Evolutionary conservation across 1,140 invertebrate genomes (phyloP).

Genomic region (Micrasema minimum): DNA sequence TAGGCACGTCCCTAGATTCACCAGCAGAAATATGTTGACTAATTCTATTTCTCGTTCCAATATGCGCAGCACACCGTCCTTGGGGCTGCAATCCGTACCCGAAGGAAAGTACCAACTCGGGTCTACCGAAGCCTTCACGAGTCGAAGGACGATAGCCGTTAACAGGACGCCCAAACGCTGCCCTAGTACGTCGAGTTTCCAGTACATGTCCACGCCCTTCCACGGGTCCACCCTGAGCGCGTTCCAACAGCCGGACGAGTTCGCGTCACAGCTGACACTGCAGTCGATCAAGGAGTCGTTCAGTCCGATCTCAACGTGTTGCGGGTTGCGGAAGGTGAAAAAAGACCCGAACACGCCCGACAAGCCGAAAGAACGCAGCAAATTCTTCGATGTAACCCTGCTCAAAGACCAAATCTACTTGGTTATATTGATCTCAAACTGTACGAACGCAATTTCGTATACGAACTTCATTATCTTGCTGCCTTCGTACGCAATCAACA

Average conservation of each 20-base stretch:
- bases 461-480: constrained; percentile 86
- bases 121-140: constrained; percentile 38
- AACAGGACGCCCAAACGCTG: constrained; percentile 70
- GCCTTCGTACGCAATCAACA: constrained; percentile 76
- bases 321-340: constrained; percentile 58
- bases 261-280: constrained; percentile 79
- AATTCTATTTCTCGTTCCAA: constrained; percentile 44
- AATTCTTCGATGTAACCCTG: constrained; percentile 81
- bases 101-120: constrained; percentile 48
- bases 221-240: constrained; percentile 84
- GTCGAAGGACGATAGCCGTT: constrained; percentile 57
- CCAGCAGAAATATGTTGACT: constrained; percentile 55
- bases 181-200: constrained; percentile 82
- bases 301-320: constrained; percentile 61
- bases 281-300: constrained; percentile 73
- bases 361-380: constrained; percentile 65
- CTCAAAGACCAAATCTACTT: constrained; percentile 83
- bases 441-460: constrained; percentile 85
- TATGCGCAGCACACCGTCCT: constrained; percentile 48
- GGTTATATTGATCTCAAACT: constrained; percentile 84
- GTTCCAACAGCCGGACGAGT: constrained; percentile 77
- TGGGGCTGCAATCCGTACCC: constrained; percentile 56
- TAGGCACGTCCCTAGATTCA: constrained; percentile 38
- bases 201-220: constrained; percentile 85
- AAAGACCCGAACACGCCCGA: constrained; percentile 56